Evolutionary conservation across 92 coral and sea anemone species (phyloP), one percentile per base, ranked within the genome.

Genomic region (Umimayanthus chanpuru): DNA sequence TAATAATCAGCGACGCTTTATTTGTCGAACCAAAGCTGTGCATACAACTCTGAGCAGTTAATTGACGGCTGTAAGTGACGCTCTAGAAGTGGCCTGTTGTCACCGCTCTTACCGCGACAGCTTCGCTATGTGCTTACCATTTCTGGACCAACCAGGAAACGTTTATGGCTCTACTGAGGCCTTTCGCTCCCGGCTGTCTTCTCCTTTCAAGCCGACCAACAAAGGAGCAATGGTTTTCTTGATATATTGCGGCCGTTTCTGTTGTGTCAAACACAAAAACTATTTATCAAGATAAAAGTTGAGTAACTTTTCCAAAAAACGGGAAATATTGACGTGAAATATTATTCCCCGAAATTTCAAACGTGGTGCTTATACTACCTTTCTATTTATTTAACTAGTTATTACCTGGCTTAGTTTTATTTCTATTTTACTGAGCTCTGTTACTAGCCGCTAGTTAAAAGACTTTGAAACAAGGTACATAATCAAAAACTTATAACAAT

Each of bases 151-250:
- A 7, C 18, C 40, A 28, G 38, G 9, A 71, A 36, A 26, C 18
- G 4, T 71, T 29, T 25, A 29, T 18, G 18, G 18, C 40, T 71
- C 76, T 20, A n/a, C n/a, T n/a, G n/a, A 18, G 2, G 23, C 28
- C 41, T 73, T 11, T 21, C 40, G 12, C 18, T 20, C 49, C 9
- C 0, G 15, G 23, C 53, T 75, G 14, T 2, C 10, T 21, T 38
- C 41, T 14, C 4, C 23, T 8, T 39, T 26, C 15, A 2, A 41
- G 39, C n/a, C n/a, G n/a, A 16, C 11, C 50, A n/a, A 39, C 49
- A 75, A 75, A 75, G 39, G 79, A 9, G 50, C 79, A 75, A 75
- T 50, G 53, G 50, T 20, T 18, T 32, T 75, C 29, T 75, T 75
- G 79, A 75, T 29, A 75, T 75, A 38, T 61, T 3, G 1, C 15